Evolutionary conservation across 2,888 invertebrate species (phyloP).

Genomic region (Elmis aenea): DNA sequence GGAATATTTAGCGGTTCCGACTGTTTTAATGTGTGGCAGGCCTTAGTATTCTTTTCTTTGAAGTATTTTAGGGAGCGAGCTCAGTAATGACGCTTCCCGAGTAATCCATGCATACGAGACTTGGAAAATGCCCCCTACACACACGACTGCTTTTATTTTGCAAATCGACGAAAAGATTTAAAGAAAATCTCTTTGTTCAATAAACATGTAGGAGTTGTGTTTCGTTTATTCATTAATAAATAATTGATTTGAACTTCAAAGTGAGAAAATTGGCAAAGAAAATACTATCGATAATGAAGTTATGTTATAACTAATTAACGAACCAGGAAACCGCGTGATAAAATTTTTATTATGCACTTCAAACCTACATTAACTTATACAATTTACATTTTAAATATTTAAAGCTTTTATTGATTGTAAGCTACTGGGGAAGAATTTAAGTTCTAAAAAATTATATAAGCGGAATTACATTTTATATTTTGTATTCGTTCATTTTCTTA

Average conservation of each 20-base stretch:
- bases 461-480: too few species aligned
- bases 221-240: slow-evolving; percentile 3
- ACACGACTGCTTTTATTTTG: slow-evolving; percentile 34
- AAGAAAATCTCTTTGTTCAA: slow-evolving; percentile 16
- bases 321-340: too few species aligned
- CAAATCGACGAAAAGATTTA: slow-evolving; percentile 24
- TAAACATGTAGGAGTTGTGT: slow-evolving; percentile 11
- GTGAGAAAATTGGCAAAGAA: too few species aligned
- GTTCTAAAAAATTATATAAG: too few species aligned
- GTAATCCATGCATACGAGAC: slow-evolving; percentile 44
- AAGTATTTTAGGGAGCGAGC: slow-evolving; percentile 41
- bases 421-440: too few species aligned
- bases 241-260: slow-evolving; percentile 3
- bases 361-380: too few species aligned
- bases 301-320: too few species aligned
- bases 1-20: slow-evolving; percentile 14
- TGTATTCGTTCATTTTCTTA: too few species aligned
- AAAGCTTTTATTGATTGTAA: too few species aligned
- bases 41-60: slow-evolving; percentile 33
- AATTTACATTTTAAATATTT: too few species aligned
- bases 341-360: too few species aligned
- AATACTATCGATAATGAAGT: too few species aligned
- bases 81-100: slow-evolving; percentile 42
- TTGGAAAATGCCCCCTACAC: slow-evolving; percentile 22
- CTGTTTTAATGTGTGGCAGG: slow-evolving; percentile 23